Evolutionary conservation across 2,888 invertebrate species (phyloP).

Genomic region (Epsilonema sp.): DNA sequence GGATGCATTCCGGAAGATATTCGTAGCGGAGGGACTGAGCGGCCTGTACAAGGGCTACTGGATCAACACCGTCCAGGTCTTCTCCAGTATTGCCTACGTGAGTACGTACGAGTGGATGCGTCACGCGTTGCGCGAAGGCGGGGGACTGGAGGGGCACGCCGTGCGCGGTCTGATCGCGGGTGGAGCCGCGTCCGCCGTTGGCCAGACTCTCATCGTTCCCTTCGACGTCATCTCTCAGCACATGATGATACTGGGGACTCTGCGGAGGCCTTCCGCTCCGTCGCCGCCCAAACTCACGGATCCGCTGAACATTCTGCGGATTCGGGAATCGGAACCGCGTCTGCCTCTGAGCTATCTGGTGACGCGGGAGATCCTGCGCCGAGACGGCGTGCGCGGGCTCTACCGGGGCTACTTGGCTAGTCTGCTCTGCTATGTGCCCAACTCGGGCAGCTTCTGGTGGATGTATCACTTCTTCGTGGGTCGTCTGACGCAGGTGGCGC

Average conservation of each 20-base stretch:
- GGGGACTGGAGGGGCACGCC: neutral
- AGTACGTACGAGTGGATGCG: conserved; percentile 78
- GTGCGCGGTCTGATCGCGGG: conserved; percentile 50
- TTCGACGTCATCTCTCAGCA: conserved; percentile 92
- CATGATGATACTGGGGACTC: conserved; percentile 63
- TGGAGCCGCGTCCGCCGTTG: conserved; percentile 69
- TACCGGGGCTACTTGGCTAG: conserved; percentile 84
- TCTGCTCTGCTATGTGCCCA: conserved; percentile 75
- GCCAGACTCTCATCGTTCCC: conserved; percentile 85
- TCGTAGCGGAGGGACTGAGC: conserved; percentile 55
- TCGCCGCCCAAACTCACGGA: neutral
- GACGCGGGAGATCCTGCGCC: conserved; percentile 48
- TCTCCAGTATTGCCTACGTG: conserved; percentile 67
- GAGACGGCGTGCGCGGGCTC: conserved; percentile 66
- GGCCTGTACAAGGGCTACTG: conserved; percentile 85
- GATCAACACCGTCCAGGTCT: conserved; percentile 62
- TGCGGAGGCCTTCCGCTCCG: neutral
- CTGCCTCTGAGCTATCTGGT: conserved; percentile 31
- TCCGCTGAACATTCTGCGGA: neutral
- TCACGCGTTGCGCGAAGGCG: conserved; percentile 38
- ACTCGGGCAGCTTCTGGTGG: conserved; percentile 94
- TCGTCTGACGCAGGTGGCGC: conserved; percentile 31
- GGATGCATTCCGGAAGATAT: conserved; percentile 72
- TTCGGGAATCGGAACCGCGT: neutral
- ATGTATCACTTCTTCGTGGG: conserved; percentile 47